Conservation (phyloP, 2,888 invertebrate species). For the Xestia ashworthii region DNA sequence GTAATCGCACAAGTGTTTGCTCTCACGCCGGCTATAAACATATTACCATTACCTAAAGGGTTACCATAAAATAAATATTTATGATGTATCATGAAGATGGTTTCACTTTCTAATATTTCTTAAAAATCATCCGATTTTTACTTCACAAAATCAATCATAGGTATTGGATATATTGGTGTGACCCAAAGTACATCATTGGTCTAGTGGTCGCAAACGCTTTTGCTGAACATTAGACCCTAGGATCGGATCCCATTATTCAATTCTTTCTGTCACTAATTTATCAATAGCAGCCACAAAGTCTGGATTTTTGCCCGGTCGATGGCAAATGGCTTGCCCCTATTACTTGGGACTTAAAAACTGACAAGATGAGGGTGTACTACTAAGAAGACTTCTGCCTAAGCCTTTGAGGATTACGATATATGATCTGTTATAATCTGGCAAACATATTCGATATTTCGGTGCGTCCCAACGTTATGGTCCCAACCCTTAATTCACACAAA, state of each 20-base stretch:
- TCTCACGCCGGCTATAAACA: conserved; percentile 23
- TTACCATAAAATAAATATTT: conserved; percentile 24
- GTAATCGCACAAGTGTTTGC: conserved; percentile 54
- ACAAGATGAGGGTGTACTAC: neutral
- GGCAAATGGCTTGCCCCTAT: neutral
- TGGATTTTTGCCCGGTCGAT: neutral
- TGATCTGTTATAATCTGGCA: neutral
- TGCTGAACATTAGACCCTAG: neutral
- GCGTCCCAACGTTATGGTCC: neutral
- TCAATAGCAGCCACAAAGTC: neutral
- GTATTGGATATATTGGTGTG: neutral
- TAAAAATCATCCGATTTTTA: neutral
- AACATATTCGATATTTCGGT: neutral
- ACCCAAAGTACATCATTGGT: neutral
- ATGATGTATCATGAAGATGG: neutral
- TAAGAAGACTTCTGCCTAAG: neutral
- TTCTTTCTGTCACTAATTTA: neutral
- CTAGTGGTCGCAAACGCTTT: neutral
- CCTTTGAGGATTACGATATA: neutral
- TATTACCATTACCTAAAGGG: conserved; percentile 38
- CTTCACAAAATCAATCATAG: neutral
- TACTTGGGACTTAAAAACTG: neutral
- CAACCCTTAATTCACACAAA: neutral
- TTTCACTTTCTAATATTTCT: neutral
- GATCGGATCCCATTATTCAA: neutral